Conservation (phyloP, 2,113 vertebrate genomes). For the Pelecanoides urinatrix region DNA sequence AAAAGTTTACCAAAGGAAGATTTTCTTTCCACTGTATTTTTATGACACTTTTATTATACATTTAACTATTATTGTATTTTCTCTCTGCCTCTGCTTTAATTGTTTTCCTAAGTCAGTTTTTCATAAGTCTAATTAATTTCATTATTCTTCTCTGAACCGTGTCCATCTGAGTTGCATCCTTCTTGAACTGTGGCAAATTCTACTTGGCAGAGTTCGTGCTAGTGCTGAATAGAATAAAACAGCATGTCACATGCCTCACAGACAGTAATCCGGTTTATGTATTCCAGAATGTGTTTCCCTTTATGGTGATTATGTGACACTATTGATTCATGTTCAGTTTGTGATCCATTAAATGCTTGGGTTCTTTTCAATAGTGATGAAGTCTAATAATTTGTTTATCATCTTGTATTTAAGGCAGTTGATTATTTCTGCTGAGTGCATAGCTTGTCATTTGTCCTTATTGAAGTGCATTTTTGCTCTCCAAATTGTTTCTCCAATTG, state of each 20-base stretch:
- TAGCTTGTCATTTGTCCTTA: neutral
- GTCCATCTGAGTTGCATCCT: neutral
- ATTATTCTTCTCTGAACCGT: neutral
- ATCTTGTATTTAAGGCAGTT: neutral
- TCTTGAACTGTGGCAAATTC: neutral
- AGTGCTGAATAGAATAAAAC: neutral
- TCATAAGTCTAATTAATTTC: neutral
- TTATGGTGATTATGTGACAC: neutral
- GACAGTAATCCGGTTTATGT: rapidly evolving
- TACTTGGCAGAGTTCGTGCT: neutral
- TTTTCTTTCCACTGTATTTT: neutral
- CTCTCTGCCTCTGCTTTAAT: neutral
- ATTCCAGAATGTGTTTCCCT: neutral
- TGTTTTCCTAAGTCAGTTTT: neutral
- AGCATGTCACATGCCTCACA: neutral
- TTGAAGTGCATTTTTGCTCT: neutral
- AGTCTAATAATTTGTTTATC: neutral
- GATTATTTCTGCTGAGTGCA: neutral
- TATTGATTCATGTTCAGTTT: neutral
- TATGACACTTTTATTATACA: neutral
- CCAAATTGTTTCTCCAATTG: neutral
- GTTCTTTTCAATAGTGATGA: neutral
- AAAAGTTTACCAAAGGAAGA: neutral
- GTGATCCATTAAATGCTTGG: neutral
- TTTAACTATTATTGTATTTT: neutral